phyloP scores from a whole-genome alignment of 2,888 invertebrate species.

The Xanthorhoe designata region DNA sequence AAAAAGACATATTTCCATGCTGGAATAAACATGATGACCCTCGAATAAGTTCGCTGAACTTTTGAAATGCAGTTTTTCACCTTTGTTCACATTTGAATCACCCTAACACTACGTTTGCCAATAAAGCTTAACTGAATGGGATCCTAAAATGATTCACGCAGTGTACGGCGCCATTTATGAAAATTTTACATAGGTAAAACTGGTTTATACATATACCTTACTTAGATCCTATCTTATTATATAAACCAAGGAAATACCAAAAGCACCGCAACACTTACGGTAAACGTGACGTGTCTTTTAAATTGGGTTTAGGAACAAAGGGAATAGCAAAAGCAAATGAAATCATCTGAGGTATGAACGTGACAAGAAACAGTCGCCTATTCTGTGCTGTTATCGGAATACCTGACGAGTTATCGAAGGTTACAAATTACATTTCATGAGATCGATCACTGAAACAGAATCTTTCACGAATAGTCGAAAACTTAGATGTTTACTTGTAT shows the following conservation, averaged over 20 bases:
- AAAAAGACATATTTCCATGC: constrained; percentile 34
- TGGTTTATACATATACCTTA: constrained; percentile 3
- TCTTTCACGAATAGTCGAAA: background rate
- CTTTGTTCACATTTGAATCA: constrained; percentile 10
- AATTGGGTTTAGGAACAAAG: constrained; percentile 34
- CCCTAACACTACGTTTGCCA: background rate
- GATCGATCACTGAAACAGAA: constrained; percentile 14
- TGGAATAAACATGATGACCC: constrained; percentile 24
- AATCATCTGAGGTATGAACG: constrained; percentile 47
- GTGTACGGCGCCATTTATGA: background rate
- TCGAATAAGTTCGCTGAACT: constrained; percentile 15
- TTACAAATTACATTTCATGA: constrained; percentile 19
- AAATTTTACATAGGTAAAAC: constrained; percentile 11
- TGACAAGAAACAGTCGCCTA: constrained; percentile 48
- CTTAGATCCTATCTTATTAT: constrained; percentile 13
- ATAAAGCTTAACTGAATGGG: background rate
- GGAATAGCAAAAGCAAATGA: constrained; percentile 39
- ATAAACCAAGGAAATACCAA: constrained; percentile 20
- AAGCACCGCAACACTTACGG: constrained; percentile 26
- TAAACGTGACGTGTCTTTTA: constrained; percentile 32
- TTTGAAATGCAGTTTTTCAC: background rate
- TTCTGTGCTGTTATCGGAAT: constrained; percentile 44
- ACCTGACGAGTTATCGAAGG: constrained; percentile 28
- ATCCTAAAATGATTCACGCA: background rate
- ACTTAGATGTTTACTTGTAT: background rate